phyloP scores from a whole-genome alignment of 2,113 vertebrate species.

The Myotis davidii region DNA sequence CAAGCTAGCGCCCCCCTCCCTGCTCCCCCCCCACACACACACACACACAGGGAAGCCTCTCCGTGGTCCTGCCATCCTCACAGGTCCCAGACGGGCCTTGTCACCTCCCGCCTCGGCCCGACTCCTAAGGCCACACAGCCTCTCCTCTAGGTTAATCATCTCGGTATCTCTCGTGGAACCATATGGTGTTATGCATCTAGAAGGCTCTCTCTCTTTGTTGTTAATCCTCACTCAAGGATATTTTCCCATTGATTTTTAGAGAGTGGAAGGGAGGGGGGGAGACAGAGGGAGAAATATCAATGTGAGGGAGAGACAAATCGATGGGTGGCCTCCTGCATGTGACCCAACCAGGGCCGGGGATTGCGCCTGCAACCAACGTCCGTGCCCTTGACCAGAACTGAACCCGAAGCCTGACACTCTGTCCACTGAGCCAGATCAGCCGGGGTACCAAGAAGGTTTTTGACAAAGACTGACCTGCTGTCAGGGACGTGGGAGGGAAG shows the following conservation, averaged over 20 bases:
- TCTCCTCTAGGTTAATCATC: neutral
- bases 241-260: too few species aligned
- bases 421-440: too few species aligned
- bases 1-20: rapidly evolving
- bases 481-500: neutral
- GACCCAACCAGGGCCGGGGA: too few species aligned
- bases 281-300: too few species aligned
- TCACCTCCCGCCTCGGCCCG: neutral
- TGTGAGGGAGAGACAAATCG: too few species aligned
- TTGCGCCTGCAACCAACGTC: too few species aligned
- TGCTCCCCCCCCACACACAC: neutral
- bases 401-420: too few species aligned
- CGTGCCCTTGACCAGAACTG: too few species aligned
- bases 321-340: too few species aligned
- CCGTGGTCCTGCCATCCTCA: neutral
- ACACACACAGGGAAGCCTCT: rapidly evolving
- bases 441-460: neutral
- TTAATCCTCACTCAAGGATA: too few species aligned
- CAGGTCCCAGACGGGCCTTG: neutral
- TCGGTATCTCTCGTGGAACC: neutral
- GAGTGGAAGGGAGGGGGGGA: too few species aligned
- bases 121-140: neutral
- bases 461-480: neutral
- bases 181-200: rapidly evolving
- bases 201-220: neutral